phyloP scores from a whole-genome alignment of 2,797 vertebrate genomes.

The Malurus leucopterus region DNA sequence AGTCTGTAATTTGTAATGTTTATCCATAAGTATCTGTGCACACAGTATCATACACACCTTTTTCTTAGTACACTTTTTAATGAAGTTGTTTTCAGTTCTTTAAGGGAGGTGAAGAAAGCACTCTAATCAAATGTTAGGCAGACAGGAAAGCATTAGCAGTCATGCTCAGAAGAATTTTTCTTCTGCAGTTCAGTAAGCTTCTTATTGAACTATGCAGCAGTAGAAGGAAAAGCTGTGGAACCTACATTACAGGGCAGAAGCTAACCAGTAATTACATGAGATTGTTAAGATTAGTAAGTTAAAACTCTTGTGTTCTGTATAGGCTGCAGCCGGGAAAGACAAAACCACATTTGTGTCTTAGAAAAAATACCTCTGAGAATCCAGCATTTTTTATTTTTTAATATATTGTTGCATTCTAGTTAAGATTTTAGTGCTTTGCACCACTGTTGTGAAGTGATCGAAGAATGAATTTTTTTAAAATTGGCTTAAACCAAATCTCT shows the following conservation, averaged over 20 bases:
- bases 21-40: neutral
- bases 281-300: constrained; percentile 5
- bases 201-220: constrained; percentile 9
- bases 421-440: neutral
- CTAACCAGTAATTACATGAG: constrained; percentile 30
- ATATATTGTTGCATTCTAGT: neutral
- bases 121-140: neutral
- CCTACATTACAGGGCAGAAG: constrained; percentile 6
- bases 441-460: neutral
- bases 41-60: neutral
- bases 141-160: constrained; percentile 19
- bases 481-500: neutral
- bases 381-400: neutral
- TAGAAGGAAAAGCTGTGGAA: constrained; percentile 20
- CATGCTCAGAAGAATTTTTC: constrained; percentile 2
- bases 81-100: neutral
- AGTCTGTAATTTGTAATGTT: neutral
- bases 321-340: neutral
- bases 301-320: neutral
- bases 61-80: neutral
- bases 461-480: neutral
- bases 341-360: neutral
- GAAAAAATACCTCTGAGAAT: neutral
- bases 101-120: neutral
- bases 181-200: constrained; percentile 34